phyloP scores from a whole-genome alignment of 1,140 invertebrate genomes.

The Drosophila nebulosa region DNA sequence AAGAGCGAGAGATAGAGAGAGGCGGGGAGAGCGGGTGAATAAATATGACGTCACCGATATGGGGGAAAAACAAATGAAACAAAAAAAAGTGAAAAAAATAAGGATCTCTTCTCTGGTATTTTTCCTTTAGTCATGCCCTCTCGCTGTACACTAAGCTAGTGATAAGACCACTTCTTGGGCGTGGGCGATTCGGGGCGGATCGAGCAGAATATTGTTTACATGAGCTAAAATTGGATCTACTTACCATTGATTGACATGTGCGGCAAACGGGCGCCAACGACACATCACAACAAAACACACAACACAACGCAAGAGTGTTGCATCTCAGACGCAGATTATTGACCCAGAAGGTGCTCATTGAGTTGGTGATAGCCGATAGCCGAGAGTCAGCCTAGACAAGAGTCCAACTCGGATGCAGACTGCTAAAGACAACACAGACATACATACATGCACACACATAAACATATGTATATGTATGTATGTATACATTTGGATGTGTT shows the following conservation, averaged over 20 bases:
- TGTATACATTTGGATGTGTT: background rate
- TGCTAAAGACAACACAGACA: background rate
- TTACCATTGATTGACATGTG: conserved; percentile 66
- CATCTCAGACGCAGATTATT: conserved; percentile 68
- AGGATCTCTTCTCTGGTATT: conserved; percentile 11
- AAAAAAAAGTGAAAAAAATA: background rate
- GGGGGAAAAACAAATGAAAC: background rate
- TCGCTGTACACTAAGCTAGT: background rate
- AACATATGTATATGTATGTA: background rate
- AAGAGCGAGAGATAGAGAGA: too few species aligned
- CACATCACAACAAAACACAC: background rate
- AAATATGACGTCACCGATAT: background rate
- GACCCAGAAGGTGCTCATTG: conserved; percentile 66
- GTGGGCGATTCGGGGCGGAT: conserved; percentile 34
- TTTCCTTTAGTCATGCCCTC: conserved; percentile 18
- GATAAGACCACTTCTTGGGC: background rate
- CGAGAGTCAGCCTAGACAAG: conserved; percentile 49
- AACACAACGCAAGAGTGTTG: background rate
- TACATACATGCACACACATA: background rate
- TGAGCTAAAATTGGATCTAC: conserved; percentile 76
- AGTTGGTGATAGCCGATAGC: conserved; percentile 57
- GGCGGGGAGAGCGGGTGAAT: background rate
- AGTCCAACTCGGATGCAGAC: conserved; percentile 26
- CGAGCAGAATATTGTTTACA: conserved; percentile 73
- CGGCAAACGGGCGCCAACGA: conserved; percentile 61